A percentile compares a stretch with the other conserved stretches of the same genome.
Conservation (phyloP, 2,797 vertebrate genomes). For the Arnoldichthys spilopterus region DNA sequence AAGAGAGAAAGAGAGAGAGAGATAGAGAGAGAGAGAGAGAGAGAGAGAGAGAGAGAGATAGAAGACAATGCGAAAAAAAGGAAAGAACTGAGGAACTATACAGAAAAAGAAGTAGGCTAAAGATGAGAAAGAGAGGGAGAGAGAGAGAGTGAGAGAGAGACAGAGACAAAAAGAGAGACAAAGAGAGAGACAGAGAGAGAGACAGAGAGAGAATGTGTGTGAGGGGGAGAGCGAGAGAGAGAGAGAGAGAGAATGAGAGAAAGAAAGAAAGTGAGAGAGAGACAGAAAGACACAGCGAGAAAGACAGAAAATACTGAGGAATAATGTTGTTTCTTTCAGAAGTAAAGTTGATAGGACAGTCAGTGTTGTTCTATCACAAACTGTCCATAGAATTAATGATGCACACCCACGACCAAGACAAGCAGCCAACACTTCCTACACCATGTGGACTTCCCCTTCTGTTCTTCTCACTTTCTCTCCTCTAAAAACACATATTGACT, state of each 20-base stretch:
- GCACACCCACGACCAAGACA: background rate
- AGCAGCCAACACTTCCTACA: slow-evolving; percentile 22
- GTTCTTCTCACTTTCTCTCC: background rate
- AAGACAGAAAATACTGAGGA: background rate
- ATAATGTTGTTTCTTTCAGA: background rate
- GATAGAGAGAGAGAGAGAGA: background rate
- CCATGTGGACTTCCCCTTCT: background rate
- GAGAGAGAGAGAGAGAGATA: background rate
- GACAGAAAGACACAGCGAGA: background rate
- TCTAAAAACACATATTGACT: background rate
- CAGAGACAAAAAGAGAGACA: background rate
- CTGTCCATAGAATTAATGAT: slow-evolving; percentile 9
- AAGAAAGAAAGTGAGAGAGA: background rate
- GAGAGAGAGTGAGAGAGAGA: background rate
- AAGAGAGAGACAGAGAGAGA: no score
- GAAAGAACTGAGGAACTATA: no score
- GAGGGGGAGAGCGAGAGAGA: background rate
- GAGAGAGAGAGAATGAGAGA: background rate
- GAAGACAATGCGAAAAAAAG: background rate
- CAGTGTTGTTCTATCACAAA: background rate
- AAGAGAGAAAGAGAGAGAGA: background rate
- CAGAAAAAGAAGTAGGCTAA: no score
- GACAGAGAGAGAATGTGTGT: background rate
- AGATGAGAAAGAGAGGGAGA: background rate
- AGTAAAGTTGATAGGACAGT: background rate